A percentile compares a stretch with the other conserved stretches of the same genome.
phyloP scores from a whole-genome alignment of 2,113 vertebrate genomes.

The Periophthalmus modestus region DNA sequence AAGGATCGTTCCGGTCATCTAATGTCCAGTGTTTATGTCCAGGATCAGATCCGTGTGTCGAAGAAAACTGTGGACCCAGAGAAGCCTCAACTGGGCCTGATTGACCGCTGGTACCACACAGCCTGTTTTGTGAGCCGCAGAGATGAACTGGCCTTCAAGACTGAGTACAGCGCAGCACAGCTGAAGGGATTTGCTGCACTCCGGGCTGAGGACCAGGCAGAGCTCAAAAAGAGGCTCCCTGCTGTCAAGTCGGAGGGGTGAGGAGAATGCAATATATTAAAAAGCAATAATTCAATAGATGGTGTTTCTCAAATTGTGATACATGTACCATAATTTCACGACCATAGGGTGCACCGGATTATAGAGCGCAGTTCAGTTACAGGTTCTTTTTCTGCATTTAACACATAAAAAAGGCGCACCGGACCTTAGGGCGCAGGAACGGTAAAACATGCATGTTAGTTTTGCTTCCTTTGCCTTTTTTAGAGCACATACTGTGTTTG shows the following conservation, averaged over 20 bases:
- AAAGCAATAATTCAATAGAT: neutral
- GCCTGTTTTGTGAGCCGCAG: conserved; percentile 87
- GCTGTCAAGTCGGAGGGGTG: conserved; percentile 87
- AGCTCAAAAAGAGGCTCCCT: conserved; percentile 88
- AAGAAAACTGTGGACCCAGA: conserved; percentile 93
- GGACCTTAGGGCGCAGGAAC: no score
- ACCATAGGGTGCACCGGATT: no score
- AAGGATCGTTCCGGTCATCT: neutral
- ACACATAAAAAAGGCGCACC: no score
- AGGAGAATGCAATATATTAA: conserved; percentile 28
- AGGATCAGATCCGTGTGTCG: conserved; percentile 95
- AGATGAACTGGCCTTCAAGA: conserved; percentile 88
- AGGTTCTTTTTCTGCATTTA: no score
- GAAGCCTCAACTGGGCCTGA: conserved; percentile 94
- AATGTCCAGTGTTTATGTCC: neutral
- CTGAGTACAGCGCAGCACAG: conserved; percentile 83
- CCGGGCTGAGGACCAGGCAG: conserved; percentile 85
- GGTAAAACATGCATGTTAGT: no score
- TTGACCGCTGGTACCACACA: conserved; percentile 97
- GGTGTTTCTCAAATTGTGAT: neutral
- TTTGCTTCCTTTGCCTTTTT: no score
- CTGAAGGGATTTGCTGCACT: conserved; percentile 87
- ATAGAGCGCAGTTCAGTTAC: no score
- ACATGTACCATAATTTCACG: no score
- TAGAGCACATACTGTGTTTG: no score